Base-by-base conservation (phyloP, 2,888 invertebrate species). In the Ferrisia virgata region DNA sequence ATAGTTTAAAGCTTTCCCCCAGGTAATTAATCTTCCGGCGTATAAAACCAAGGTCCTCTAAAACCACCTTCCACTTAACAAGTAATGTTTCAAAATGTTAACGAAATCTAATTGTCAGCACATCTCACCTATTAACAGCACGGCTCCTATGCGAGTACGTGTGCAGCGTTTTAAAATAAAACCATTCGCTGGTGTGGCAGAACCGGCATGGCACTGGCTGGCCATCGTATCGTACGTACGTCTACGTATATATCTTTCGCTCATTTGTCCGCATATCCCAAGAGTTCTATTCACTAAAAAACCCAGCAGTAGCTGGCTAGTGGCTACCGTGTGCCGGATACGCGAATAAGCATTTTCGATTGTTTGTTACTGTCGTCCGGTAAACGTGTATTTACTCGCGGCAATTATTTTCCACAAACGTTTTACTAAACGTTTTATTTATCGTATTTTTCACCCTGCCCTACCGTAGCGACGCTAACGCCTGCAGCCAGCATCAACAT, bases 81-180 rank as follows among this genome's bases (percentile, higher is more conserved):
- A 82, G 82, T 58, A 31, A 82, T 82, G 82, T 82, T 82, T 82
- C 82, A 82, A 82, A 82, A 82, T 82, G 82, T 82, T 82, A 82
- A 82, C 82, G 69, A 69, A 82, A 82, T 82, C 82, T 82, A 82
- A 82, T 82, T 82, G 82, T 82, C 64, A 64, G 82, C 82, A 69
- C 64, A 69, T 69, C 64, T 82, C 82, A 82, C 82, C 82, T 82
- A 82, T 82, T 82, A 82, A 82, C 82, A 82, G 69, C 82, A 82
- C 82, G 69, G 39, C 40, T 33, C 36, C 33, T 33, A 31, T 15
- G n/a, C n/a, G 72, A 76, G 72, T 76, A 64, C 64, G 28, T 64
- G 15, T 28, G 64, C 28, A 15, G 58, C 58, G 11, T 64, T 64
- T 18, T 36, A 36, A 76, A 76, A 76, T 76, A 36, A 76, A 76